Evolutionary conservation across 1,140 invertebrate genomes (phyloP).

Genomic region (Macrotrachela quadricornifera): DNA sequence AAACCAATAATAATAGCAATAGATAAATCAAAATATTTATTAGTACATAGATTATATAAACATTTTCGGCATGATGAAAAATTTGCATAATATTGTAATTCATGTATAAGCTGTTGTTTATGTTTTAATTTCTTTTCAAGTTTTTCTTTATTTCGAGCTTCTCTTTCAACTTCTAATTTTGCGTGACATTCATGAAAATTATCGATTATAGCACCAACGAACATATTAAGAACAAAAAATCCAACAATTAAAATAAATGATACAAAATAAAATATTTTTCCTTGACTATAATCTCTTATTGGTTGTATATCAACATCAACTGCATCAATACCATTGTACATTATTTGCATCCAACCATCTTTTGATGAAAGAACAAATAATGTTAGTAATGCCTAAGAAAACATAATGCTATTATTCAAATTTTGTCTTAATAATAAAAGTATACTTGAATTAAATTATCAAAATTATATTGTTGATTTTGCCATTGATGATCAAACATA

Average conservation of each 20-base stretch:
- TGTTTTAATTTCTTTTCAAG: slow-evolving; percentile 81
- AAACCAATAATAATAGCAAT: slow-evolving; percentile 94
- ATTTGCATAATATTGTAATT: slow-evolving; percentile 77
- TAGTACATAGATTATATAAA: slow-evolving; percentile 85
- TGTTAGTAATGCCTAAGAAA: slow-evolving; percentile 60
- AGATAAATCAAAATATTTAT: slow-evolving; percentile 95
- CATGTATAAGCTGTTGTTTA: slow-evolving; percentile 72
- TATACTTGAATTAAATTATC: slow-evolving; percentile 78
- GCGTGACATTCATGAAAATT: slow-evolving; percentile 97
- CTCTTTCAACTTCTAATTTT: slow-evolving; percentile 93
- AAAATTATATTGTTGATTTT: slow-evolving; percentile 96
- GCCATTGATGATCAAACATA: slow-evolving; percentile 50
- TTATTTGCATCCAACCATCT: slow-evolving; percentile 99
- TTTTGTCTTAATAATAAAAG: background rate
- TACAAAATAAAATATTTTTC: slow-evolving; percentile 93
- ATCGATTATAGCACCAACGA: slow-evolving; percentile 96
- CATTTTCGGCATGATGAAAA: slow-evolving; percentile 70
- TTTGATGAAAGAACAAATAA: slow-evolving; percentile 89
- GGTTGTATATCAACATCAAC: slow-evolving; percentile 88
- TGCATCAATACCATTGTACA: slow-evolving; percentile 96
- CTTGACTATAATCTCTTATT: slow-evolving; percentile 90
- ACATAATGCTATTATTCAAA: background rate
- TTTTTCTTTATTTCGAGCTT: slow-evolving; percentile 74
- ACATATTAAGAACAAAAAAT: slow-evolving; percentile 99
- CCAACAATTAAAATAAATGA: slow-evolving; percentile 92